These are phyloP conservation scores for Drosophila pandora DNA, from an alignment of 1,140 invertebrate genomes.

Conservation along the genomic window DNA sequence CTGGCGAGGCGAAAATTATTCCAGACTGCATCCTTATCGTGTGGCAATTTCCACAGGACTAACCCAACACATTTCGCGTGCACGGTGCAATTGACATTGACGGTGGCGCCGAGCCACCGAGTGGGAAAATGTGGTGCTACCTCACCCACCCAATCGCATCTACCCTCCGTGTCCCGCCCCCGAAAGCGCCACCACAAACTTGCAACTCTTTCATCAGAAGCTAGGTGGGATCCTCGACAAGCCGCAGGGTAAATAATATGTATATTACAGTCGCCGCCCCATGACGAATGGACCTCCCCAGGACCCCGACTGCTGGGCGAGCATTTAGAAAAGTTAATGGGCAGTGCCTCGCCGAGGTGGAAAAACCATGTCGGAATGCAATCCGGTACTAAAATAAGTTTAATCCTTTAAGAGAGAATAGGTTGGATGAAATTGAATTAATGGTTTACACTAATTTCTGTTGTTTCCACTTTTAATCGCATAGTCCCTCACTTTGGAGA, in stretches of 20 bases:
- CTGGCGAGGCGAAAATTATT: constrained; percentile 54
- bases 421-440: not conserved
- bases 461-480: too few relatives aligned
- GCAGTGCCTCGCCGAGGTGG: constrained; percentile 8
- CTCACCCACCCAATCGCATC: not conserved
- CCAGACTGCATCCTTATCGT: constrained; percentile 54
- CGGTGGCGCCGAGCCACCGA: constrained; percentile 23
- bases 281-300: constrained; percentile 13
- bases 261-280: constrained; percentile 15
- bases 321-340: constrained; percentile 19
- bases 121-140: constrained; percentile 2
- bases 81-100: constrained; percentile 53
- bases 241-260: constrained; percentile 42
- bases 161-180: not conserved
- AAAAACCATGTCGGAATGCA: not conserved
- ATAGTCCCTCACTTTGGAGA: not conserved
- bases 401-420: not conserved
- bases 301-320: not conserved
- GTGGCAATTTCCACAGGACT: constrained; percentile 66
- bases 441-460: too few relatives aligned
- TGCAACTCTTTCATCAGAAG: constrained; percentile 45
- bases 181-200: constrained; percentile 8
- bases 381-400: not conserved
- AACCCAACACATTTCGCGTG: constrained; percentile 47
- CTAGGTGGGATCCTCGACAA: constrained; percentile 22